phyloP scores from a whole-genome alignment of 2,797 vertebrate genomes.

The Microcaecilia unicolor region DNA sequence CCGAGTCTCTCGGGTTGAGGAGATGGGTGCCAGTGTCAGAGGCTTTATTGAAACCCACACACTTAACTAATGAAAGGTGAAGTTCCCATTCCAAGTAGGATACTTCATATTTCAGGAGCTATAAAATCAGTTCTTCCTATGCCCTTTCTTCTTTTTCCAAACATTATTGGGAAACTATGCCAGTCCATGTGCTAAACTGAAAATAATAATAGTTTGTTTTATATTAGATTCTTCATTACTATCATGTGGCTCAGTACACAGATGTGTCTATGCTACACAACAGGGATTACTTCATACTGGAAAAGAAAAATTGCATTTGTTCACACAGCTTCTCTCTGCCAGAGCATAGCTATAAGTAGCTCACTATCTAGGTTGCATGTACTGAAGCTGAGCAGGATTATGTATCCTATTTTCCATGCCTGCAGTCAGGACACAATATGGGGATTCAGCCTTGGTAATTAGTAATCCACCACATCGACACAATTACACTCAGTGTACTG shows the following conservation, averaged over 20 bases:
- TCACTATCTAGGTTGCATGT: slow-evolving; percentile 57
- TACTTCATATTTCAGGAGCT: no score
- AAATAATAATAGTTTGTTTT: no score
- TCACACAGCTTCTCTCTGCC: slow-evolving; percentile 44
- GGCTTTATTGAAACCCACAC: no score
- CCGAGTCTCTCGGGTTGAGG: no score
- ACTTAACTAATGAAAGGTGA: no score
- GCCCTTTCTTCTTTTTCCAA: no score
- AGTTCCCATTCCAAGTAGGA: no score
- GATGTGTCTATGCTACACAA: slow-evolving; percentile 22
- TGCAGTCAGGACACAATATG: slow-evolving; percentile 81
- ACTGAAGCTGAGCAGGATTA: slow-evolving; percentile 43
- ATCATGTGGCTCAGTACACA: slow-evolving; percentile 21
- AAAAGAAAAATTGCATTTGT: slow-evolving; percentile 39
- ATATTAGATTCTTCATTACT: no score
- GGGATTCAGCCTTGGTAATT: slow-evolving; percentile 81
- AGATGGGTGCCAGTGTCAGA: no score
- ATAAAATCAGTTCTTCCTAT: no score
- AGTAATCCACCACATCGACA: slow-evolving; percentile 80
- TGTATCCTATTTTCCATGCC: slow-evolving; percentile 59
- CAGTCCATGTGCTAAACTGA: no score
- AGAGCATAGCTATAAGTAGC: slow-evolving; percentile 38
- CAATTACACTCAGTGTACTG: slow-evolving; percentile 84
- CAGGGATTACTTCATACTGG: slow-evolving; percentile 29
- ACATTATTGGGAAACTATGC: no score